Evolutionary conservation across 2,888 invertebrate genomes (phyloP), one percentile per base, ranked within the genome.

Genomic region (Cephus spinipes): DNA sequence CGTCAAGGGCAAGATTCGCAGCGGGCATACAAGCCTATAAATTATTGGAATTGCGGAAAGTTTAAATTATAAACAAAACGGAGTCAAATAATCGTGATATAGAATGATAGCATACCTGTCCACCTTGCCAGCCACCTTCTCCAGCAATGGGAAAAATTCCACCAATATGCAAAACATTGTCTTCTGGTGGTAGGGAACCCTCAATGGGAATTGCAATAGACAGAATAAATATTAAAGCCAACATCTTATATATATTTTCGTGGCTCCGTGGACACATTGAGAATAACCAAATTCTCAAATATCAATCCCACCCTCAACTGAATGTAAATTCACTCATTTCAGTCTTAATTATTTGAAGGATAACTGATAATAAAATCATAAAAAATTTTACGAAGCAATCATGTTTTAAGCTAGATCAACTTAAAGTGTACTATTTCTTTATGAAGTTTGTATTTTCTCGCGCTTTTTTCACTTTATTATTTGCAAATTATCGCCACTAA

Each of bases 101-200:
- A 4, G 33, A 40, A 76, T 68, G 74, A 76, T 69, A 36, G 31
- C 23, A 87, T 79, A 94, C 94, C 92, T 98, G 97, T 6, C 99
- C 99, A 68, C 99, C 99, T 89, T 99, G 98, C 99, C 99, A 99
- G 86, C 98, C 98, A 76, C 98, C 98, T 89, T 97, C 96, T 75
- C 98, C 99, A 78, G 95, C 96, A 93, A 99, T 99, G 69, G 99
- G 99, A 92, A 99, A 99, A 89, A 99, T 98, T 77, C 98, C 99
- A 77, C 99, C 99, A 91, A 99, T 98, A 92, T 98, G 97, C 87
- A 98, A 93, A 89, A 97, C 96, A 92, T 96, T 95, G 85, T 94
- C 94, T 74, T 93, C 93, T 23, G 86, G 84, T 79, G 87, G 86
- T 74, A 88, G 83, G 76, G 87, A 88, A 76, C 85, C 86, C 36